phyloP scores from a whole-genome alignment of 2,113 vertebrate genomes.

The Boulengeromyrus knoepffleri region DNA sequence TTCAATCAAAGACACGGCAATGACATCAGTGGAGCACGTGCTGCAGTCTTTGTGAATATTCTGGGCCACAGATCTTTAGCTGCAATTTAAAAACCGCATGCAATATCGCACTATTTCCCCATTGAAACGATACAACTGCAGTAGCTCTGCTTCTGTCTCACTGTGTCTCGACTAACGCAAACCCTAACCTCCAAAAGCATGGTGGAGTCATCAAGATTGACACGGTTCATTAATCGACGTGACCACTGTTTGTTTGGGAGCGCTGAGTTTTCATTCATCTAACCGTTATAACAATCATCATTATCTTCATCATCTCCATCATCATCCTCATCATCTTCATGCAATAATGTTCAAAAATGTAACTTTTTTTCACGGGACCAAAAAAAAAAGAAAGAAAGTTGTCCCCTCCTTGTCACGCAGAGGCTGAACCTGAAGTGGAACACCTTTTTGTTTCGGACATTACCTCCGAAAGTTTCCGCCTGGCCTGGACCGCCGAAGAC shows the following conservation, averaged over 20 bases:
- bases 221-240: not conserved
- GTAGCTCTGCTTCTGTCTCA: conserved; percentile 12
- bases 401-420: conserved; percentile 61
- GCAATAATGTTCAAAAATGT: not conserved
- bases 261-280: not conserved
- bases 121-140: not conserved
- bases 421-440: conserved; percentile 89
- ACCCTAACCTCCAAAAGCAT: conserved; percentile 25
- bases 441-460: conserved; percentile 85
- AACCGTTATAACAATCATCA: not conserved
- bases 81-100: not conserved
- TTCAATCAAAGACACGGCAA: not conserved
- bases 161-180: conserved; percentile 21
- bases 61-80: not conserved
- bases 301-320: not conserved
- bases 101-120: not conserved
- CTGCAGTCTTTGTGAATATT: not conserved
- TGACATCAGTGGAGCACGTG: not conserved
- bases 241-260: not conserved
- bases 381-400: conserved; percentile 22
- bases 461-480: conserved; percentile 75
- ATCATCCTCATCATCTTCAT: not conserved
- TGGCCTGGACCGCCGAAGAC: conserved; percentile 85
- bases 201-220: conserved; percentile 10
- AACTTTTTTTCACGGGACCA: not conserved